These are phyloP conservation scores for Mesorhabditis spiculigera DNA, from an alignment of 2,888 invertebrate species.

Conservation along the genomic window DNA sequence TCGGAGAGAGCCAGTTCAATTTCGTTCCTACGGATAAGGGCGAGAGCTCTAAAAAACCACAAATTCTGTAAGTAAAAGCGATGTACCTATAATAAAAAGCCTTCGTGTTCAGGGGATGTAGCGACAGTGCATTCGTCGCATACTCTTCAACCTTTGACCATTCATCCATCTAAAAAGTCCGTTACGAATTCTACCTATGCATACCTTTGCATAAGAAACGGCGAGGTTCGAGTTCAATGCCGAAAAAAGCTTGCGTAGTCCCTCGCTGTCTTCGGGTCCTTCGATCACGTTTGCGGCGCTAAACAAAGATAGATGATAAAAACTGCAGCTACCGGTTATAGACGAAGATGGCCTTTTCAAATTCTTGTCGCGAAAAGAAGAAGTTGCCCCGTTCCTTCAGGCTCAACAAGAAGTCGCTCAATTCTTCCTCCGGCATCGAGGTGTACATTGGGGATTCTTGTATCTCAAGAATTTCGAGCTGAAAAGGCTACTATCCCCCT, in stretches of 20 bases:
- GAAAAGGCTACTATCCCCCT: slow-evolving; percentile 3
- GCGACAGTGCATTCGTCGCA: background rate
- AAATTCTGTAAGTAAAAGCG: too few species aligned
- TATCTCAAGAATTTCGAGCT: slow-evolving; percentile 24
- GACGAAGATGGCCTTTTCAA: slow-evolving; percentile 34
- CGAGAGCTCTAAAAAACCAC: background rate
- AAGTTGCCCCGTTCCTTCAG: slow-evolving; percentile 28
- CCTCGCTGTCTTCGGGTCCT: slow-evolving; percentile 12
- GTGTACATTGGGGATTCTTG: slow-evolving; percentile 15
- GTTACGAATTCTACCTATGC: background rate
- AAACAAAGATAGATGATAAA: slow-evolving; percentile 2
- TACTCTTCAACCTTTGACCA: background rate
- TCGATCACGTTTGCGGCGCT: slow-evolving; percentile 17
- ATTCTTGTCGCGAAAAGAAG: slow-evolving; percentile 21
- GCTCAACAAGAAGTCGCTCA: slow-evolving; percentile 17
- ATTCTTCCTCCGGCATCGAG: slow-evolving; percentile 17
- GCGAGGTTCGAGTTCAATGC: slow-evolving; percentile 28
- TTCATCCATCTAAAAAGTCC: slow-evolving; percentile 3
- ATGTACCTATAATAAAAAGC: background rate
- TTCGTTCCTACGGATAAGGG: background rate
- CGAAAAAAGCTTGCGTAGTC: slow-evolving; percentile 19
- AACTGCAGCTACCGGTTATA: slow-evolving; percentile 20
- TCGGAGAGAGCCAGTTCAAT: background rate
- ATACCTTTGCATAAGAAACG: slow-evolving; percentile 29
- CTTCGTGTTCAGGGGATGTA: background rate